These are phyloP conservation scores for Fragum fragum DNA, from an alignment of 2,888 invertebrate genomes.

Conservation along the genomic window DNA sequence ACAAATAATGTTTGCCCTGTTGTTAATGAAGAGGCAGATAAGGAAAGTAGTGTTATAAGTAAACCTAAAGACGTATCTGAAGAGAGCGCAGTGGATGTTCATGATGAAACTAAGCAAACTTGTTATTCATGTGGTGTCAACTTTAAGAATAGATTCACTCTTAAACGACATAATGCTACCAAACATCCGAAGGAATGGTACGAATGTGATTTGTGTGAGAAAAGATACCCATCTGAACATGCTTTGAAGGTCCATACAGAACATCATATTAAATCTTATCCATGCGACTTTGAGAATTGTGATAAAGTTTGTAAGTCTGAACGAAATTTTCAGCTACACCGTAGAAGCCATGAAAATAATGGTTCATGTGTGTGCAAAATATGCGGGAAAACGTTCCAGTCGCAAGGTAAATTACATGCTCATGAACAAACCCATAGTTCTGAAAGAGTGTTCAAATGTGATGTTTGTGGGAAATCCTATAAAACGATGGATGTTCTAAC, in stretches of 20 bases:
- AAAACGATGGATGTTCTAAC: conserved; percentile 43
- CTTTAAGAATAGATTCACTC: not conserved
- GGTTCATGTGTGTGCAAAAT: conserved; percentile 29
- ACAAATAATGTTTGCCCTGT: no score
- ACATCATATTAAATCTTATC: conserved; percentile 13
- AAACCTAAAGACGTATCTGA: no score
- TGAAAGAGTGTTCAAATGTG: conserved; percentile 37
- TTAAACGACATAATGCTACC: not conserved
- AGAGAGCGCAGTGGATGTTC: not conserved
- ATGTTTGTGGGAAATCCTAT: conserved; percentile 45
- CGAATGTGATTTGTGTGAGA: not conserved
- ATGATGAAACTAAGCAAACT: not conserved
- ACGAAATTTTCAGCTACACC: conserved; percentile 16
- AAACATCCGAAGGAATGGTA: conserved; percentile 2
- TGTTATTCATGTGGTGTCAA: not conserved
- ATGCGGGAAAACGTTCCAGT: conserved; percentile 30
- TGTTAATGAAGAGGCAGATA: no score
- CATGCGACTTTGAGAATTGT: conserved; percentile 18
- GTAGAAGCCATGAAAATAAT: conserved; percentile 23
- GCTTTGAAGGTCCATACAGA: conserved; percentile 5
- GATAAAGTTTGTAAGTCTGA: conserved; percentile 16
- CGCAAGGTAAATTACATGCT: conserved; percentile 12
- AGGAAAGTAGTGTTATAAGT: no score
- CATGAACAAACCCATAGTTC: conserved; percentile 32
- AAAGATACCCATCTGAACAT: conserved; percentile 7